A percentile compares a stretch with the other conserved stretches of the same genome.
Conservation (phyloP, 1,140 invertebrate genomes). For the Antheraea pernyi region DNA sequence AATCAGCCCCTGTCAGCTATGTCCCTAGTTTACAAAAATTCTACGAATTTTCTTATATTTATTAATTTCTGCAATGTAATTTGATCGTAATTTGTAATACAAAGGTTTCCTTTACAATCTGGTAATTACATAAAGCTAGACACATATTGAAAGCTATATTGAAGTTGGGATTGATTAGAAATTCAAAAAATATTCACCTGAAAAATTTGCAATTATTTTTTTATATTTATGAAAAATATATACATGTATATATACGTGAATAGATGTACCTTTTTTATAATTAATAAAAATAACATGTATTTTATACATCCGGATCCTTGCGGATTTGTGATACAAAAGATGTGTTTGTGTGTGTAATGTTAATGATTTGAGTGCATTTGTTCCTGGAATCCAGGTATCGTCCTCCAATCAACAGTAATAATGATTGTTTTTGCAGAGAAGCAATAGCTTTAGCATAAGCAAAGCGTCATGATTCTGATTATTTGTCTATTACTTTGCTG, state of each 20-base stretch:
- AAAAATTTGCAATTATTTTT: conserved; percentile 45
- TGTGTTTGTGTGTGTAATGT: conserved; percentile 32
- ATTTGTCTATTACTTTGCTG: conserved; percentile 2
- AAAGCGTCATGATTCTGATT: conserved; percentile 42
- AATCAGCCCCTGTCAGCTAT: no score
- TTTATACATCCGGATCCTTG: conserved; percentile 49
- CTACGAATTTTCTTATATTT: no score
- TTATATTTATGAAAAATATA: neutral
- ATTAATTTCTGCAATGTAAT: no score
- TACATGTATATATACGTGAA: conserved; percentile 12
- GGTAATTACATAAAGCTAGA: conserved; percentile 66
- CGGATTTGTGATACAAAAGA: conserved; percentile 38
- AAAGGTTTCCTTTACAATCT: conserved; percentile 53
- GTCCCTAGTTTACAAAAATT: no score
- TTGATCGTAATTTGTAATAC: no score
- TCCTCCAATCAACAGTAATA: conserved; percentile 7
- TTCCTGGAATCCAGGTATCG: conserved; percentile 19
- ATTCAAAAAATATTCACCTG: conserved; percentile 56
- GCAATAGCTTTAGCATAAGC: conserved; percentile 61
- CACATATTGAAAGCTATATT: conserved; percentile 55
- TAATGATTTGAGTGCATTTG: conserved; percentile 25
- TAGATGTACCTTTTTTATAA: conserved; percentile 11
- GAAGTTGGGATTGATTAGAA: conserved; percentile 39
- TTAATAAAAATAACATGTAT: conserved; percentile 19
- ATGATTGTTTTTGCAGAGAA: conserved; percentile 44